Evolutionary conservation across 2,113 vertebrate species (phyloP).

Genomic region (Nycticorax nycticorax): DNA sequence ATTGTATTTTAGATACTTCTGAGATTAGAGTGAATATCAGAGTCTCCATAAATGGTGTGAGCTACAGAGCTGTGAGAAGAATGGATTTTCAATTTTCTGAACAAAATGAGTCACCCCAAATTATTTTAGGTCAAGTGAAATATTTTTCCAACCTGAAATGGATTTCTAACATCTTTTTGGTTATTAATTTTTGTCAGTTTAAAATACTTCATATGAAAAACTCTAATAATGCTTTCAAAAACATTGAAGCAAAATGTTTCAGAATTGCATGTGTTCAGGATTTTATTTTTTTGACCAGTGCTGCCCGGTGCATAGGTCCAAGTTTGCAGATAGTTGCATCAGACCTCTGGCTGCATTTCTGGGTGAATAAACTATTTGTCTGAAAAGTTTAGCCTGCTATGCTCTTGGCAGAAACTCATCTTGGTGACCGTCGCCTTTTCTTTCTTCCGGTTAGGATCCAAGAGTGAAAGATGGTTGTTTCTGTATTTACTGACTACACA

Average conservation of each 20-base stretch:
- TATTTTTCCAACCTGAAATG: conserved; percentile 21
- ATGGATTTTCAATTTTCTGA: conserved; percentile 42
- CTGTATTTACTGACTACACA: neutral
- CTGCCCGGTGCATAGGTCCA: neutral
- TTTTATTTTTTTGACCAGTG: neutral
- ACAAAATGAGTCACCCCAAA: neutral
- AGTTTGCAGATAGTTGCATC: neutral
- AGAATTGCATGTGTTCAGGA: neutral
- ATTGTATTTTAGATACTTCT: conserved; percentile 5
- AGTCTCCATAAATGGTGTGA: neutral
- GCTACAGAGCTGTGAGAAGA: conserved; percentile 7
- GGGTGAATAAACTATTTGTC: neutral
- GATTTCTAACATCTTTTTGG: neutral
- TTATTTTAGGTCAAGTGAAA: conserved; percentile 31
- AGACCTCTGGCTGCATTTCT: neutral
- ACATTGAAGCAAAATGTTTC: neutral
- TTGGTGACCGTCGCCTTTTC: neutral
- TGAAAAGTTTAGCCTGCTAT: neutral
- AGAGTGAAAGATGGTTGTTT: neutral
- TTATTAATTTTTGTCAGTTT: conserved; percentile 35
- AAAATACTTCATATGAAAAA: neutral
- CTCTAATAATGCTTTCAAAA: neutral
- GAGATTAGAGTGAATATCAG: conserved; percentile 5
- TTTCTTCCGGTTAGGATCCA: neutral
- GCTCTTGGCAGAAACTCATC: neutral